Conservation (phyloP, 2,113 vertebrate genomes). For the Periophthalmus modestus region DNA sequence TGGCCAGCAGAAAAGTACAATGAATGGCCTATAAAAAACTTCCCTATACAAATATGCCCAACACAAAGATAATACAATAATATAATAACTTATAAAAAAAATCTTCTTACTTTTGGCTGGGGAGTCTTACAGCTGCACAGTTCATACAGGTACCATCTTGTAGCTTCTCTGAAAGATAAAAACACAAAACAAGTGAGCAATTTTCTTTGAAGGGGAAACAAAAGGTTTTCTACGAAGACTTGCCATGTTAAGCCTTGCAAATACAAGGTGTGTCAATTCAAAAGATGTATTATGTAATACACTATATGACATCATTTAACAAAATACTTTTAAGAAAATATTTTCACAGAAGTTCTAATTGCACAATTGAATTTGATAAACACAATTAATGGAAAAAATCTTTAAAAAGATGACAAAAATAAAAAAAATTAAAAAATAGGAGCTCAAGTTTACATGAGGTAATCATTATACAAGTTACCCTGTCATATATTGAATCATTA, state of each 20-base stretch:
- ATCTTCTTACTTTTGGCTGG: constrained; percentile 81
- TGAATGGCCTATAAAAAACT: no score
- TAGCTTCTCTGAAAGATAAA: constrained; percentile 74
- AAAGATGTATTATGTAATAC: neutral
- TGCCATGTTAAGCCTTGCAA: neutral
- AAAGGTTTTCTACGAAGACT: neutral
- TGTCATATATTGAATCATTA: neutral
- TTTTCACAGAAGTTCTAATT: neutral
- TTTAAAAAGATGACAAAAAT: no score
- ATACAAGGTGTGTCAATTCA: neutral
- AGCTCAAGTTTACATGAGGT: no score
- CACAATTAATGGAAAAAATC: no score
- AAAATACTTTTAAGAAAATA: neutral
- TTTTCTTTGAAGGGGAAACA: constrained; percentile 2
- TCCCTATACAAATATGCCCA: no score
- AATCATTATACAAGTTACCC: no score
- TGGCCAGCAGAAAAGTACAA: no score
- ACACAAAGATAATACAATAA: no score
- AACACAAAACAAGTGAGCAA: constrained; percentile 12
- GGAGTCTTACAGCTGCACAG: constrained; percentile 79
- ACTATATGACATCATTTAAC: neutral
- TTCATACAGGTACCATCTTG: constrained; percentile 79
- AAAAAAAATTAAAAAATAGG: no score
- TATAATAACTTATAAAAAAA: no score
- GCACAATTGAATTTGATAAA: neutral